Evolutionary conservation across 2,113 vertebrate species (phyloP).

Genomic region (Loxodonta africana): DNA sequence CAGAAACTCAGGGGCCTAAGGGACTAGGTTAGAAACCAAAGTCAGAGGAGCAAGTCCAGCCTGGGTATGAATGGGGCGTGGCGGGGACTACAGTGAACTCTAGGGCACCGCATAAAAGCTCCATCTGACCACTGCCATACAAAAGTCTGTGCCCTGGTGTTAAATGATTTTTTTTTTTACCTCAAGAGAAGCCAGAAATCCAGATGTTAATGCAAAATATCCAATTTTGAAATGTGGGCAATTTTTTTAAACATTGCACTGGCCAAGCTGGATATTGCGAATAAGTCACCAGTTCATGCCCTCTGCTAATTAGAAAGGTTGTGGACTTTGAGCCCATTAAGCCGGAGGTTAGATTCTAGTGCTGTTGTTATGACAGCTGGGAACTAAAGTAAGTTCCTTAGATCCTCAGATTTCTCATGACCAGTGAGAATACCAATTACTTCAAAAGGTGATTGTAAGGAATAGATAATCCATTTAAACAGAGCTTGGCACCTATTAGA

Average conservation of each 20-base stretch:
- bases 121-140: neutral
- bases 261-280: neutral
- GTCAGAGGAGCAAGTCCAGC: neutral
- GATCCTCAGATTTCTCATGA: neutral
- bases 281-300: neutral
- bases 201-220: conserved; percentile 18
- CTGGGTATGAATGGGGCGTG: neutral
- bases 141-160: neutral
- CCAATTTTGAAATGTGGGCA: neutral
- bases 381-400: neutral
- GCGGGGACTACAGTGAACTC: neutral
- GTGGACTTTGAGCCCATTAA: neutral
- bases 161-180: neutral
- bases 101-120: neutral
- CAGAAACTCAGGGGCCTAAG: neutral
- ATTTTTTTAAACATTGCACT: neutral
- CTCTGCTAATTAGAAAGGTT: neutral
- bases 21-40: neutral
- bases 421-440: neutral
- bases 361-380: neutral
- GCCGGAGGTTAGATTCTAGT: neutral
- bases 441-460: conserved; percentile 37
- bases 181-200: conserved; percentile 1
- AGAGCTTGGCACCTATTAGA: neutral
- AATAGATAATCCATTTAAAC: neutral